Evolutionary conservation across 1,140 invertebrate genomes (phyloP), one percentile per base, ranked within the genome.

Genomic region (Panagrolaimus sp.): DNA sequence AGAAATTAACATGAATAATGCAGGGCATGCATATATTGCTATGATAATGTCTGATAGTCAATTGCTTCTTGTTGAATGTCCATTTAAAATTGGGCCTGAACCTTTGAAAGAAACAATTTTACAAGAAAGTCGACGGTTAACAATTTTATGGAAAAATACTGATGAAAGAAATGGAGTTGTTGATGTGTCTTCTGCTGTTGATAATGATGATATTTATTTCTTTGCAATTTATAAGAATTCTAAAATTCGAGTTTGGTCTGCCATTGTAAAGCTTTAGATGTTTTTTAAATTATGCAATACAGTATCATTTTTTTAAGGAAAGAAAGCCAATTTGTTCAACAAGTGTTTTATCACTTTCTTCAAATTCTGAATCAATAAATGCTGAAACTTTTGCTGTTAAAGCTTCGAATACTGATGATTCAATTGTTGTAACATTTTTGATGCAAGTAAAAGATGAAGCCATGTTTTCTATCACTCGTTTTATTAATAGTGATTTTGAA

Each of bases 211-310:
- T 58, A n/a, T 17, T 0, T 21, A 26, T 4, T 12, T 58, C 17
- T 58, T 58, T 24, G 52, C 52, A 28, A 28, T 17, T 14, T 58
- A 58, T 58, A 21, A 58, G 17, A 28, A 58, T 58, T 26, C 21
- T 17, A 58, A 58, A 14, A 10, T 58, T n/a, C 52, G 52, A 14
- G 52, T 58, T 58, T 38, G 32, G 32, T 38, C 32, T 38, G 2
- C 32, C 32, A 4, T 38, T 38, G 7, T 7, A 38, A 38, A 38
- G 32, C 32, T 38, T 38, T 38, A 38, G 2, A 7, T 7, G 2
- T 38, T 2, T 38, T 38, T 38, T 38, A n/a, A n/a, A n/a, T n/a
- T n/a, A n/a, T n/a, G n/a, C n/a, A n/a, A 46, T 46, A 46, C n/a
- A 46, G 47, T 52, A 17, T 4, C 15, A 10, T 52, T 52, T n/a